phyloP scores from a whole-genome alignment of 1,140 invertebrate species.

The Drosophila aff. region DNA sequence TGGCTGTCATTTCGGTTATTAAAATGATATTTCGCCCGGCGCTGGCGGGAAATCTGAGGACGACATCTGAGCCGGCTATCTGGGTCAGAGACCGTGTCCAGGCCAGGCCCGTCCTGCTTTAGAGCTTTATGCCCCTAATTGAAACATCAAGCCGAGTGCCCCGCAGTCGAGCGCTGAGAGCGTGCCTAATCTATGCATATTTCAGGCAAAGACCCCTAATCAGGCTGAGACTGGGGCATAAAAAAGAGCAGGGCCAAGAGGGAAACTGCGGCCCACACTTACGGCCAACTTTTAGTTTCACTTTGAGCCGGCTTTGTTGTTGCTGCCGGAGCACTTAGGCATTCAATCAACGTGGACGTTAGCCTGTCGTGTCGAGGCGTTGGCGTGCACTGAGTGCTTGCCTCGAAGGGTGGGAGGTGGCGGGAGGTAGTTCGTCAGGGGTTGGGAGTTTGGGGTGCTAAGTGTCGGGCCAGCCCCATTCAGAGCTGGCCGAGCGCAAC shows the following conservation, averaged over 20 bases:
- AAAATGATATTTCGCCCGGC: slow-evolving; percentile 65
- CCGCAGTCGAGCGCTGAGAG: slow-evolving; percentile 74
- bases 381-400: slow-evolving; percentile 60
- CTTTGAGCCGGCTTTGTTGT: slow-evolving; percentile 63
- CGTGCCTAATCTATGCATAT: slow-evolving; percentile 82
- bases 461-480: slow-evolving; percentile 55
- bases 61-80: slow-evolving; percentile 46
- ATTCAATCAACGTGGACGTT: slow-evolving; percentile 72
- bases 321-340: slow-evolving; percentile 69
- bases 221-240: slow-evolving; percentile 39
- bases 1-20: slow-evolving; percentile 78
- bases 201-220: slow-evolving; percentile 63
- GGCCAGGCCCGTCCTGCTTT: slow-evolving; percentile 5
- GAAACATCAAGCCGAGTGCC: slow-evolving; percentile 67
- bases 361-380: slow-evolving; percentile 68
- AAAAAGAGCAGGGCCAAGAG: slow-evolving; percentile 31
- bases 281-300: slow-evolving; percentile 76
- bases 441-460: slow-evolving; percentile 25
- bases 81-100: slow-evolving; percentile 42
- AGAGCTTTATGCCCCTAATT: slow-evolving; percentile 61
- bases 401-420: background rate
- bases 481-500: slow-evolving; percentile 62
- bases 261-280: slow-evolving; percentile 63
- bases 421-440: background rate
- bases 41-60: slow-evolving; percentile 35